Percentiles rank a stretch among this genome's conserved stretches.
phyloP scores from a whole-genome alignment of 2,888 invertebrate species.

The Elegia similella region DNA sequence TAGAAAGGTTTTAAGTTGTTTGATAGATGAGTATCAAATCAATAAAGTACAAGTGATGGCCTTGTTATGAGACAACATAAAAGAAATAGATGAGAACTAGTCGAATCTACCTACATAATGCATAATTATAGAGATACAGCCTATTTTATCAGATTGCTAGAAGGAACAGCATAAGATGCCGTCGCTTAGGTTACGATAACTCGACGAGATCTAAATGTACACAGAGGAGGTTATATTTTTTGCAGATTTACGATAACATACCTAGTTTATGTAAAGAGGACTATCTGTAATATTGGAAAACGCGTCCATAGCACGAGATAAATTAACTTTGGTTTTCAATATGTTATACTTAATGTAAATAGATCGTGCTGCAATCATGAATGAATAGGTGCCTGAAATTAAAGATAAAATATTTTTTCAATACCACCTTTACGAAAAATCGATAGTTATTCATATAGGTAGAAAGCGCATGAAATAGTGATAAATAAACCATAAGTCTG shows the following conservation, averaged over 20 bases:
- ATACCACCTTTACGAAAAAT: slow-evolving; percentile 45
- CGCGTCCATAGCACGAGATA: slow-evolving; percentile 67
- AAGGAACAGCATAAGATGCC: slow-evolving; percentile 64
- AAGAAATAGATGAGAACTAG: slow-evolving; percentile 52
- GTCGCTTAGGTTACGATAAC: slow-evolving; percentile 57
- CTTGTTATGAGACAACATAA: slow-evolving; percentile 60
- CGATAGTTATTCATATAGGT: slow-evolving; percentile 32
- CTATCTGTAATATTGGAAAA: slow-evolving; percentile 47
- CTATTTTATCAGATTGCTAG: slow-evolving; percentile 61
- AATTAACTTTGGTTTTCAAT: slow-evolving; percentile 46
- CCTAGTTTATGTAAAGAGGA: slow-evolving; percentile 53
- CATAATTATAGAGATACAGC: slow-evolving; percentile 45
- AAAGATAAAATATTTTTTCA: slow-evolving; percentile 70
- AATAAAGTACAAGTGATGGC: slow-evolving; percentile 75
- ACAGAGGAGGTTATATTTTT: slow-evolving; percentile 73
- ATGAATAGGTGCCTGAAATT: slow-evolving; percentile 71
- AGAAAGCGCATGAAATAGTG: slow-evolving; percentile 13
- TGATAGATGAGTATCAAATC: slow-evolving; percentile 49
- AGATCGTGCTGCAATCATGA: slow-evolving; percentile 48
- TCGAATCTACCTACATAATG: slow-evolving; percentile 47
- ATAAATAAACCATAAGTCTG: slow-evolving; percentile 21
- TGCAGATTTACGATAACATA: slow-evolving; percentile 70
- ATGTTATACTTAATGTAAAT: slow-evolving; percentile 45
- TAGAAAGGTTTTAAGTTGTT: slow-evolving; percentile 40
- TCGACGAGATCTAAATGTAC: slow-evolving; percentile 55